Conservation (phyloP, 2,113 vertebrate genomes). For the Clarias gariepinus region DNA sequence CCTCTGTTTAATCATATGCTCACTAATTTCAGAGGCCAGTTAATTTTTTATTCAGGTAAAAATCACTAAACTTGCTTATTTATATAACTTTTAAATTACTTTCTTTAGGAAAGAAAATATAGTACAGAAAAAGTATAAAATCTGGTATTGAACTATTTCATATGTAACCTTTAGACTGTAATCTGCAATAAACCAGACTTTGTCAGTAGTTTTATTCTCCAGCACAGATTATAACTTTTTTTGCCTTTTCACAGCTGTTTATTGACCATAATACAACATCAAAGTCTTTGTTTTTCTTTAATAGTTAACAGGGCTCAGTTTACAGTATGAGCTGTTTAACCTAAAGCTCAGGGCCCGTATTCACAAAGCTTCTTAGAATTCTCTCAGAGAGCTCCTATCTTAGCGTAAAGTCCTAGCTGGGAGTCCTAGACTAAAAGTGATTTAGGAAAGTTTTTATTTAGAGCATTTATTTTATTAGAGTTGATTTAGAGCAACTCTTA, state of each 20-base stretch:
- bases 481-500: too few species aligned
- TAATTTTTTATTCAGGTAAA: not conserved
- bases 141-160: not conserved
- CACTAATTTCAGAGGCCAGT: not conserved
- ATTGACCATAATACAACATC: not conserved
- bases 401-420: too few species aligned
- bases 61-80: too few species aligned
- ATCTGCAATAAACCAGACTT: not conserved
- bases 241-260: not conserved
- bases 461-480: too few species aligned
- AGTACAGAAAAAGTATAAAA: not conserved
- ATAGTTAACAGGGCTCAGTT: too few species aligned
- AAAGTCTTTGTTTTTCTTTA: not conserved
- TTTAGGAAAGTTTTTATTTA: too few species aligned
- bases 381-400: too few species aligned
- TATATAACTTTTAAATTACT: not conserved
- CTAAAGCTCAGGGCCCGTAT: not conserved
- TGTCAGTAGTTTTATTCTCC: not conserved
- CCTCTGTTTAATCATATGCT: not conserved
- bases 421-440: too few species aligned
- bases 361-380: too few species aligned
- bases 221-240: not conserved
- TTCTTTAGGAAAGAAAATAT: not conserved
- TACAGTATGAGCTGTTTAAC: too few species aligned
- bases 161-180: not conserved